These are phyloP conservation scores for Conistra vaccinii DNA, from an alignment of 2,888 invertebrate genomes.

Conservation along the genomic window DNA sequence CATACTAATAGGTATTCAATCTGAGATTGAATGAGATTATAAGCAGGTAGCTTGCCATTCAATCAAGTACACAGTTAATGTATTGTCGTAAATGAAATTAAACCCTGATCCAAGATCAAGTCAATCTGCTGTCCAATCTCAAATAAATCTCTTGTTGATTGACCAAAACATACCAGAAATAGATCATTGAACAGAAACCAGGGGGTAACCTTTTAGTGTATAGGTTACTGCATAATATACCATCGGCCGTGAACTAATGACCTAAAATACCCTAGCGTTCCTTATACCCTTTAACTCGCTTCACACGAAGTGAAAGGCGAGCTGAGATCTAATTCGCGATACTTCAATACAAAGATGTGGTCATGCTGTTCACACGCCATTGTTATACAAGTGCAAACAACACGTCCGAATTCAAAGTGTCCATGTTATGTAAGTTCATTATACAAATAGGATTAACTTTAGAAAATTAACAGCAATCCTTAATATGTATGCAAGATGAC, in stretches of 20 bases:
- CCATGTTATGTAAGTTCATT: conserved; percentile 77
- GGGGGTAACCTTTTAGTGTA: conserved; percentile 24
- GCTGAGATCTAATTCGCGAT: conserved; percentile 79
- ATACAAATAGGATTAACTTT: conserved; percentile 71
- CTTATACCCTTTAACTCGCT: conserved; percentile 81
- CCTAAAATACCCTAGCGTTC: conserved; percentile 78
- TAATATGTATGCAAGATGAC: background rate
- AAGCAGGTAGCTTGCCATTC: conserved; percentile 18
- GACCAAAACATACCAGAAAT: conserved; percentile 7
- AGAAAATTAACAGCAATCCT: conserved; percentile 12
- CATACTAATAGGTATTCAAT: conserved; percentile 53
- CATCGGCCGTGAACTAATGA: conserved; percentile 76
- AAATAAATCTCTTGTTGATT: background rate
- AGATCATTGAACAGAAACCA: background rate
- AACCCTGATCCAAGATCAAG: background rate
- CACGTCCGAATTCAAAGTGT: conserved; percentile 74
- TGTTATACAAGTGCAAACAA: conserved; percentile 76
- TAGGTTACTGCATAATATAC: conserved; percentile 18
- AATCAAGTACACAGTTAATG: conserved; percentile 26
- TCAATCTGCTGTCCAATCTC: conserved; percentile 1
- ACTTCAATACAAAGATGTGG: conserved; percentile 79
- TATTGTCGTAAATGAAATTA: background rate
- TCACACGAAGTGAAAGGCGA: conserved; percentile 86
- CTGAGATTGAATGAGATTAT: conserved; percentile 46
- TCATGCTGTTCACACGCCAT: conserved; percentile 82